Conservation (phyloP, 2,888 invertebrate species). For the Agrotis ipsilon region DNA sequence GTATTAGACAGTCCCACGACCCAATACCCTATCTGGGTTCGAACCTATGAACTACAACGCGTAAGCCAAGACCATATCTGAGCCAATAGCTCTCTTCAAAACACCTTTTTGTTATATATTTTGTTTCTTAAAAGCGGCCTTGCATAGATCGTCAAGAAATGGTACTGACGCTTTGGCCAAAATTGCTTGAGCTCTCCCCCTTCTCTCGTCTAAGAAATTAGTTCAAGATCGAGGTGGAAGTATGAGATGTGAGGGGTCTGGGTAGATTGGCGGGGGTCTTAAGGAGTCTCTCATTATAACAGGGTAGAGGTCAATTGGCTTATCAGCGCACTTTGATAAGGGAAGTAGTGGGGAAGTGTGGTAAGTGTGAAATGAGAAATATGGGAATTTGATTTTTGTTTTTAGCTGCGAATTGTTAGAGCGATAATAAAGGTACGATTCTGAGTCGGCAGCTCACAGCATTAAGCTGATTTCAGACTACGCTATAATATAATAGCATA, state of each 20-base stretch:
- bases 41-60: no score
- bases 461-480: no score
- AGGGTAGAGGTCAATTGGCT: conserved; percentile 78
- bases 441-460: no score
- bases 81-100: no score
- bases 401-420: no score
- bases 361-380: conserved; percentile 61
- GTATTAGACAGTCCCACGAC: no score
- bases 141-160: conserved; percentile 52
- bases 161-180: conserved; percentile 23
- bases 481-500: no score
- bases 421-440: no score
- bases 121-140: conserved; percentile 32
- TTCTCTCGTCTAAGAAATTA: conserved; percentile 2
- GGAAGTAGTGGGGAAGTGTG: conserved; percentile 43
- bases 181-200: conserved; percentile 25
- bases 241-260: conserved; percentile 57
- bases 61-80: no score
- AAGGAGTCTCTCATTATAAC: conserved; percentile 76
- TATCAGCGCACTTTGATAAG: conserved; percentile 82
- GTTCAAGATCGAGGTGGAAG: background rate
- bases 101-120: background rate
- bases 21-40: no score
- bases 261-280: conserved; percentile 65
- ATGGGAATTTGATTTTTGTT: no score